These are phyloP conservation scores for Temnothorax nylanderi DNA, from an alignment of 1,140 invertebrate species.

Conservation along the genomic window DNA sequence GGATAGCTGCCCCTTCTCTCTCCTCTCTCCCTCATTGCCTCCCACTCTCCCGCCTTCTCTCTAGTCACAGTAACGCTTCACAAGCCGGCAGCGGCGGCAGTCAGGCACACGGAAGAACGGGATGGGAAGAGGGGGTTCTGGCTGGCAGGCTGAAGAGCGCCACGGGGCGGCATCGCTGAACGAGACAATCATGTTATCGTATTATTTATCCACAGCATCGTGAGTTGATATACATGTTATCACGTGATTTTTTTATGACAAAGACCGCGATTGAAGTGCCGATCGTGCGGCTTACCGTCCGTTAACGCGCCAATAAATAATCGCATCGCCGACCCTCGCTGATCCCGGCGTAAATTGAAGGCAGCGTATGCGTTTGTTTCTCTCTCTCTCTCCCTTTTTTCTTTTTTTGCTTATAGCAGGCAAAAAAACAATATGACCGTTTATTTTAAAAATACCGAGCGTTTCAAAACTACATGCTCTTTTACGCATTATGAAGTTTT, in stretches of 20 bases:
- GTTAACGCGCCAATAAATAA: slow-evolving; percentile 57
- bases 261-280: slow-evolving; percentile 55
- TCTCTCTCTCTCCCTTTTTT: not conserved
- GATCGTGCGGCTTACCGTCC: slow-evolving; percentile 39
- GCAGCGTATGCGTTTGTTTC: slow-evolving; percentile 14
- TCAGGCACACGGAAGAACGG: slow-evolving; percentile 62
- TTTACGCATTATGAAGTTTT: not conserved
- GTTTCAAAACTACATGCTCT: not conserved
- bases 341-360: slow-evolving; percentile 37
- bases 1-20: slow-evolving; percentile 44
- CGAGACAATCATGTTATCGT: slow-evolving; percentile 80
- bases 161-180: slow-evolving; percentile 67
- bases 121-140: slow-evolving; percentile 49
- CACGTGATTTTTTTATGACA: slow-evolving; percentile 58
- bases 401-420: not conserved
- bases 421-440: not conserved
- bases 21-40: slow-evolving; percentile 3
- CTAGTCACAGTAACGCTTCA: slow-evolving; percentile 49
- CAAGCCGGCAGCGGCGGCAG: slow-evolving; percentile 39
- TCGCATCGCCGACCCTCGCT: slow-evolving; percentile 39
- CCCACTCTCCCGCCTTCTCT: slow-evolving; percentile 3
- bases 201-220: slow-evolving; percentile 73
- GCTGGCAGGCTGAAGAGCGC: slow-evolving; percentile 56
- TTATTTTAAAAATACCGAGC: not conserved
- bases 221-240: slow-evolving; percentile 62